Evolutionary conservation across 2,797 vertebrate species (phyloP).

Genomic region (Tiaroga cobitis): DNA sequence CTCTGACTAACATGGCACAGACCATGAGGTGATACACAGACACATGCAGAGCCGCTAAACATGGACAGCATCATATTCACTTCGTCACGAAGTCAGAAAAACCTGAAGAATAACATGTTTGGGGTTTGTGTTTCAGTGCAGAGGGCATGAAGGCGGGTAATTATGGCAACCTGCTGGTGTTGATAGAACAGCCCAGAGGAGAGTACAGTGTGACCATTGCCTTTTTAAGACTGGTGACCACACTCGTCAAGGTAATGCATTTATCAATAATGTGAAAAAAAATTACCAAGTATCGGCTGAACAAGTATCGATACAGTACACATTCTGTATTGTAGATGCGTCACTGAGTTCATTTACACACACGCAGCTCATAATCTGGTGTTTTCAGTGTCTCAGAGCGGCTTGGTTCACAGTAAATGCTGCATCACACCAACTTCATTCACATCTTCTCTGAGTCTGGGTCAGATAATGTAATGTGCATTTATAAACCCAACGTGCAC

Average conservation of each 20-base stretch:
- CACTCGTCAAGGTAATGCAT: slow-evolving; percentile 88
- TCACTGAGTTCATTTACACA: background rate
- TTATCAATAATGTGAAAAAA: background rate
- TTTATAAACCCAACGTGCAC: background rate
- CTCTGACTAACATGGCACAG: slow-evolving; percentile 87
- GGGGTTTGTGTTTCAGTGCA: slow-evolving; percentile 75
- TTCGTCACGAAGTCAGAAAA: background rate
- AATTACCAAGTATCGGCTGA: background rate
- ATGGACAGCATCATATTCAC: background rate
- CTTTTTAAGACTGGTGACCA: slow-evolving; percentile 91
- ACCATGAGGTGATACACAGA: slow-evolving; percentile 83
- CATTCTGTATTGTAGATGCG: background rate
- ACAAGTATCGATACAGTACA: too few species aligned
- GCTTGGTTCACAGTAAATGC: background rate
- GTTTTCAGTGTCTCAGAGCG: background rate
- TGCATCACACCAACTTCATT: background rate
- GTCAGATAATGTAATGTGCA: background rate
- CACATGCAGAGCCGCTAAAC: background rate
- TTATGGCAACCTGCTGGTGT: slow-evolving; percentile 92
- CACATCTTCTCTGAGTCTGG: background rate
- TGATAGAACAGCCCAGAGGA: slow-evolving; percentile 93
- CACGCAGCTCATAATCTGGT: background rate
- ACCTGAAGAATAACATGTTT: background rate
- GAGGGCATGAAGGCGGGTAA: slow-evolving; percentile 98
- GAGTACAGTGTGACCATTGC: slow-evolving; percentile 93